A percentile compares a stretch with the other conserved stretches of the same genome.
Evolutionary conservation across 2,797 vertebrate species (phyloP).

Genomic region (Microctenopoma steveboyesi): DNA sequence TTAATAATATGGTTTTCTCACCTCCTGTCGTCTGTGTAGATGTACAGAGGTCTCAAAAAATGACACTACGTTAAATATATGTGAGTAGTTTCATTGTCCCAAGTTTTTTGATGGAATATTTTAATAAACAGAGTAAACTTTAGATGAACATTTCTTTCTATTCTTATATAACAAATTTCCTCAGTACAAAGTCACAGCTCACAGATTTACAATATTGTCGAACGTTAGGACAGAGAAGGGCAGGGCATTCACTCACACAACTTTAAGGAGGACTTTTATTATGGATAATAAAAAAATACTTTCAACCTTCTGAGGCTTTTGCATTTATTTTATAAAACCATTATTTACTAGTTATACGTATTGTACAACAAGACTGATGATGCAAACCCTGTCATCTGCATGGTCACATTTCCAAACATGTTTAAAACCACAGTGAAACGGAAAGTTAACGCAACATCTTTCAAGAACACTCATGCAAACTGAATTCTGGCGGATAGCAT

Average conservation of each 20-base stretch:
- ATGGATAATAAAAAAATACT: conserved; percentile 3
- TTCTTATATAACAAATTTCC: conserved; percentile 39
- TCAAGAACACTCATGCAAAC: conserved; percentile 23
- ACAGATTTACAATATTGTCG: conserved; percentile 26
- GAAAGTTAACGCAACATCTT: conserved; percentile 5
- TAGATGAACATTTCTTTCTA: not conserved
- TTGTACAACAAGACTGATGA: not conserved
- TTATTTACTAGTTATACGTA: not conserved
- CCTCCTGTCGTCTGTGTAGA: not conserved
- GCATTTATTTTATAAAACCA: conserved; percentile 11
- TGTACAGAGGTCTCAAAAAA: not conserved
- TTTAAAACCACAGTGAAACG: conserved; percentile 28
- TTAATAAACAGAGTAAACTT: conserved; percentile 12
- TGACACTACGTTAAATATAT: not conserved
- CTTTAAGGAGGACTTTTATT: not conserved
- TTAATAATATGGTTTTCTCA: not conserved
- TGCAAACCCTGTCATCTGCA: conserved; percentile 11
- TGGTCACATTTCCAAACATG: conserved; percentile 8
- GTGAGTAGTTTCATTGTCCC: not conserved
- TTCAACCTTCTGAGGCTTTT: not conserved
- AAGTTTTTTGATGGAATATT: not conserved
- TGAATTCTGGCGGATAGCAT: conserved; percentile 3
- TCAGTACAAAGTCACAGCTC: conserved; percentile 29
- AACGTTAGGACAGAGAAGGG: conserved; percentile 14
- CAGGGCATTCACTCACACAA: conserved; percentile 4